Evolutionary conservation across 2,888 invertebrate species (phyloP), one percentile per base, ranked within the genome.

Genomic region (Papilio gigon): DNA sequence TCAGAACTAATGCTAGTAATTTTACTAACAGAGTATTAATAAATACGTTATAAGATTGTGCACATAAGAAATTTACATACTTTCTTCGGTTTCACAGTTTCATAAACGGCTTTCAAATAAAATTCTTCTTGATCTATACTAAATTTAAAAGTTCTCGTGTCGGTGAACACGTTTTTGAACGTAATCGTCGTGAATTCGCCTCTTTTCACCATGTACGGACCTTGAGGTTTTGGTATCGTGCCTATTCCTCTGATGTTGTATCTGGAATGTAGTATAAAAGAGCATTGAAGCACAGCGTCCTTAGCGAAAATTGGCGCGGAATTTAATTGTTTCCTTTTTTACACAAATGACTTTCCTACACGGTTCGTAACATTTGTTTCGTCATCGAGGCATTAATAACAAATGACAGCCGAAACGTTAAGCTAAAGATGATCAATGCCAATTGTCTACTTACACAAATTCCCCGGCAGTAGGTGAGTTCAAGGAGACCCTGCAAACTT

Each of bases 81-180:
- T 77, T 79, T 78, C 71, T 83, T 83, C 12, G 78, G 30, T 63
- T 75, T 78, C 9, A 82, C 64, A 8, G 73, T 66, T 72, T 83
- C 83, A 25, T 72, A 76, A 2, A 71, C 27, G 0, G 73, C 75
- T 72, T 87, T 87, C 2, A 90, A 81, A 64, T 79, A 84, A 68
- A 91, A 92, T 35, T 89, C 89, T 44, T 84, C 83, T 66, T 80
- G 77, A 67, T 91, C 90, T 8, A 86, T 76, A 40, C 77, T 75
- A 65, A 90, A 77, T 76, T 81, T 87, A 67, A 91, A 91, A 60
- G 78, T 83, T 71, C 81, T 78, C 2, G 77, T 73, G 0, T 88
- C 84, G 35, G 81, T 78, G 72, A 90, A 91, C 6, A 90, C 77
- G 70, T 92, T 92, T 77, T 88, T 92, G 71, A 92, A 92, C 20